Evolutionary conservation across 2,888 invertebrate genomes (phyloP).

Genomic region (Holacanthella duospinosa): DNA sequence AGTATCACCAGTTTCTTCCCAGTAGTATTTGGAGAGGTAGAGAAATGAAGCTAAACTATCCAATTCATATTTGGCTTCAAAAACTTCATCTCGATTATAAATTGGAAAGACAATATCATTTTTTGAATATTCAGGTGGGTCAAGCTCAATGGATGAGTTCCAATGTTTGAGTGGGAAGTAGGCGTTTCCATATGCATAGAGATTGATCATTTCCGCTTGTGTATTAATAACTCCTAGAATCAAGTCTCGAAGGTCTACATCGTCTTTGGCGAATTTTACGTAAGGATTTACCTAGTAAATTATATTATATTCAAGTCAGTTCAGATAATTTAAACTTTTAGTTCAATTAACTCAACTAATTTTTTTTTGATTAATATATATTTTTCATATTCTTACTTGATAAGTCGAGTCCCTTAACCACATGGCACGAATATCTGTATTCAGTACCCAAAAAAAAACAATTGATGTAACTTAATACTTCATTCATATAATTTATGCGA

Average conservation of each 20-base stretch:
- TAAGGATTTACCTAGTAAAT: too few species aligned
- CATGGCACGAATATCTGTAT: constrained; percentile 31
- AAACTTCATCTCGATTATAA: constrained; percentile 26
- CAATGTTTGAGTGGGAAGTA: constrained; percentile 29
- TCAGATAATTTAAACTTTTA: too few species aligned
- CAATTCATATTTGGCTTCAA: constrained; percentile 30
- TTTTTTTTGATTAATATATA: too few species aligned
- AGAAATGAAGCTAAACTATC: constrained; percentile 30
- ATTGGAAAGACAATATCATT: constrained; percentile 22
- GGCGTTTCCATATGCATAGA: constrained; percentile 31
- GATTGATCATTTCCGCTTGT: constrained; percentile 29
- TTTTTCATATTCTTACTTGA: too few species aligned
- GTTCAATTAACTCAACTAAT: too few species aligned
- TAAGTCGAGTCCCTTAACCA: constrained; percentile 34
- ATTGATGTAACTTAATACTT: not conserved
- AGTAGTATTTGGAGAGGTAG: constrained; percentile 28
- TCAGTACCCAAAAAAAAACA: not conserved
- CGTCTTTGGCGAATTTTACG: constrained; percentile 23
- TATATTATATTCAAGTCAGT: too few species aligned
- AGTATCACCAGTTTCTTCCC: constrained; percentile 23
- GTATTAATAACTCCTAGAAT: constrained; percentile 33
- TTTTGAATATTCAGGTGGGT: constrained; percentile 14
- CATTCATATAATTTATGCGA: not conserved
- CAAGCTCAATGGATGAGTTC: constrained; percentile 22
- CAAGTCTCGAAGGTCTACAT: constrained; percentile 21